Base-by-base conservation (phyloP, 2,797 vertebrate species). In the Pipistrellus pygmaeus region DNA sequence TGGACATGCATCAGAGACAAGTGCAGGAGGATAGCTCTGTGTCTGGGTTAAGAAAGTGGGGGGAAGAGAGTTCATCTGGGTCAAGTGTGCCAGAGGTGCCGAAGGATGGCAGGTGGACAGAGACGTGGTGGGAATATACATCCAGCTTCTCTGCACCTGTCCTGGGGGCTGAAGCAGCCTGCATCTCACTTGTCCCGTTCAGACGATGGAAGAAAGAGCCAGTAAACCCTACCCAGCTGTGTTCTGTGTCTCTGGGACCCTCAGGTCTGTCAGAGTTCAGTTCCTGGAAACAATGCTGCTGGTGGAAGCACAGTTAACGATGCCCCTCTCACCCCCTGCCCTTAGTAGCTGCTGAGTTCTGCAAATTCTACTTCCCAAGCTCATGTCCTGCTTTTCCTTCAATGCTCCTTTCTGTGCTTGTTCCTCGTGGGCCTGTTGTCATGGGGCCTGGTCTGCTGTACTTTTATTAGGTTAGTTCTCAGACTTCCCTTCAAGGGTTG, bases 11-110 rank as follows among this genome's bases (percentile, higher is more conserved):
- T 2, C 10, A 13, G 55, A 53, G 73, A 13, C 27, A 62, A 48
- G 48, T 17, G 12, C 80, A 60, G 14, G 75, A 68, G 4, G 53
- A 60, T 30, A 18, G 57, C 15, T 73, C 76, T 53, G 38, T 25
- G 84, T 60, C 55, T 64, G 7, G n/a, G 11, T 12, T 48, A 62
- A 81, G 46, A 92, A 87, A 90, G 71, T 46, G 27, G 75, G 77
- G 35, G 62, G 46, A 73, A 71, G 25, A 76, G 23, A 27, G 21
- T 6, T 66, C 55, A 75, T 8, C 21, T 1, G 3, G 44, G 53
- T 71, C 9, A 18, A 71, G 48, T 46, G 8, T 55, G 66, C 78
- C 8, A 0, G 27, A 20, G n/a, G 20, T 44, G 48, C 82, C 2
- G 0, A 91, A n/a, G 18, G 41, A 44, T 9, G 13, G 27, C 35